Conservation (phyloP, 1,140 invertebrate genomes). For the Teleogryllus occipitalis region DNA sequence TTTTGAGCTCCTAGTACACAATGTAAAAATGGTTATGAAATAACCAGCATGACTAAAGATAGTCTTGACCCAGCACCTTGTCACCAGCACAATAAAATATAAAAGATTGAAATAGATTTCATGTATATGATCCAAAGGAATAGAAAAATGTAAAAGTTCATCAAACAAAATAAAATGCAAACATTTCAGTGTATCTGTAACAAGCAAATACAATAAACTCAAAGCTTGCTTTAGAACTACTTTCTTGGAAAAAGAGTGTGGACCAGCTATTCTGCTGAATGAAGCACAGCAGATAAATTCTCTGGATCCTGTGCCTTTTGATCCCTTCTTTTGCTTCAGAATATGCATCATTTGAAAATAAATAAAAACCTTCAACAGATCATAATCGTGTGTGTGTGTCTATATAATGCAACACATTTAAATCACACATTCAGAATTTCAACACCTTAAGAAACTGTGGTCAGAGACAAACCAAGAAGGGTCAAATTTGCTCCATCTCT, state of each 20-base stretch:
- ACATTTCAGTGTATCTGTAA: background rate
- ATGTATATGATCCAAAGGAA: background rate
- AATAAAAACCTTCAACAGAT: background rate
- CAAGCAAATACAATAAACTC: slow-evolving; percentile 1
- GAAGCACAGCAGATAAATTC: background rate
- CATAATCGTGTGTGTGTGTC: background rate
- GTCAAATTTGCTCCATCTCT: background rate
- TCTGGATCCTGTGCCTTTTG: background rate
- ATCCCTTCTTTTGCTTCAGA: background rate
- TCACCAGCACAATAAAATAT: background rate
- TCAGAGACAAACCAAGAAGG: background rate
- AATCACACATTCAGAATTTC: background rate
- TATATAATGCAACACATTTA: background rate
- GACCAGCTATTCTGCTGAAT: background rate
- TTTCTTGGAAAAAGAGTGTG: background rate
- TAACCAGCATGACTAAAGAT: background rate
- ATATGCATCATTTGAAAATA: background rate
- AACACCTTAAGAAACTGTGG: background rate
- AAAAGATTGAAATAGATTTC: background rate
- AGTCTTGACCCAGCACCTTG: background rate
- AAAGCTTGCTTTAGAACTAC: background rate
- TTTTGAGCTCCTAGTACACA: background rate
- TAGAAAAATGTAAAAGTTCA: slow-evolving; percentile 2
- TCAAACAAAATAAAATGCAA: slow-evolving; percentile 1
- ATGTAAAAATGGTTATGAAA: background rate